A percentile compares a stretch with the other conserved stretches of the same genome.
These are phyloP conservation scores for Aythya baeri DNA, from an alignment of 2,113 vertebrate genomes.

Conservation along the genomic window DNA sequence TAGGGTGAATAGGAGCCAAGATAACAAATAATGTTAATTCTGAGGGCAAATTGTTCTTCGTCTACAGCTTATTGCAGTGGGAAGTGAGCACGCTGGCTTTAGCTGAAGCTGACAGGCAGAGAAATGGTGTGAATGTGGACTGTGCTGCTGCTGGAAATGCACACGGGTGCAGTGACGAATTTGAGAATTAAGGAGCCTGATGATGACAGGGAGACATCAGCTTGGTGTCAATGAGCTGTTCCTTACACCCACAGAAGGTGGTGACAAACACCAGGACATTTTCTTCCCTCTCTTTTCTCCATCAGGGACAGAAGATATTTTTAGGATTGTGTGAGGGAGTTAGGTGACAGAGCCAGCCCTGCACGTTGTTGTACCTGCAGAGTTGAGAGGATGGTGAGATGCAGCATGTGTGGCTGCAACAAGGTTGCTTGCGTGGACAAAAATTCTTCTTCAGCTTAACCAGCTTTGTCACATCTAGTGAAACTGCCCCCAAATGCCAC, in stretches of 20 bases:
- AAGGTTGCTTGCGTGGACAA: neutral
- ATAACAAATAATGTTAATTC: neutral
- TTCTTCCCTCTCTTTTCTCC: neutral
- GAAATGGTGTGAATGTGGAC: neutral
- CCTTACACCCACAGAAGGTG: neutral
- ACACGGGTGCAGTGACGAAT: neutral
- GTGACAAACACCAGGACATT: neutral
- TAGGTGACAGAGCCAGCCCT: neutral
- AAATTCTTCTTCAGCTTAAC: neutral
- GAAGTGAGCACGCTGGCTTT: neutral
- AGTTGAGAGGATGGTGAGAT: neutral
- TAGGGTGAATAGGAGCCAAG: neutral
- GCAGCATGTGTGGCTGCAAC: neutral
- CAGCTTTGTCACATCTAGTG: neutral
- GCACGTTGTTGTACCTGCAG: neutral
- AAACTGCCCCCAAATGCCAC: neutral
- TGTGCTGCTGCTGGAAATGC: neutral
- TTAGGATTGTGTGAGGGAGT: neutral
- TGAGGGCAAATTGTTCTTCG: neutral
- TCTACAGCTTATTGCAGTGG: neutral
- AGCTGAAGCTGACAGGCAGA: neutral
- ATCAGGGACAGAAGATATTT: neutral
- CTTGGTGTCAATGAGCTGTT: fast-evolving
- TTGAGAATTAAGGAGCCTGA: neutral
- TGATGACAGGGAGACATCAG: neutral